Base-by-base conservation (phyloP, 2,888 invertebrate species). In the Lymantria dispar region DNA sequence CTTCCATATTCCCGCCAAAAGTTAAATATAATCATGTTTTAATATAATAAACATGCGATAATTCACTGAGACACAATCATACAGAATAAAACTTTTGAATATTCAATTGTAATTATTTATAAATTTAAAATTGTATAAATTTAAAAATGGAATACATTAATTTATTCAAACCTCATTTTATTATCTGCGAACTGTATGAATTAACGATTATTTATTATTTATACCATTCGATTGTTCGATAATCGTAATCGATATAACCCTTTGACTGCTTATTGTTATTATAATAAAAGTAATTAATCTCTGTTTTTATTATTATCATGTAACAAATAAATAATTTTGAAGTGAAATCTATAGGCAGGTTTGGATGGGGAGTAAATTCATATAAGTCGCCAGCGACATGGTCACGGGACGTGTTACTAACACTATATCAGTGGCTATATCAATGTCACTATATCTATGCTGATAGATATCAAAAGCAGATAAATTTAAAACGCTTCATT, bases 151-250 rank as follows among this genome's bases (percentile, higher is more conserved):
- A 66, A 56, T 62, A 59, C 60, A 68, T 80, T 88, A 90, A 90
- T 89, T 85, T 87, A 89, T 90, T 87, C 91, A 86, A 83, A 80
- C 83, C 83, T 81, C 74, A 80, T 83, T 90, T 90, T 90, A 91
- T 89, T 83, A 86, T 80, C 89, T 89, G 88, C 61, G 76, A 90
- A 90, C 76, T 80, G 72, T 72, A 72, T 72, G 70, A 74, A 73
- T 74, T 64, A 68, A 67, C 76, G 74, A 80, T 84, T 82, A 78
- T 80, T 83, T 83, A 75, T 79, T 76, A 79, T 42, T 63, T 62
- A 66, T 60, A 70, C 61, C 49, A 57, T 51, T 66, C 63, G 51
- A 63, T 69, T 54, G 67, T 69, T 56, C 41, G 46, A 56, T 62
- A 53, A 69, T 68, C 56, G 55, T 57, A 55, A 60, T 70, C 60